Conservation (phyloP, 2,113 vertebrate species). For the Cochlearius cochlearius region DNA sequence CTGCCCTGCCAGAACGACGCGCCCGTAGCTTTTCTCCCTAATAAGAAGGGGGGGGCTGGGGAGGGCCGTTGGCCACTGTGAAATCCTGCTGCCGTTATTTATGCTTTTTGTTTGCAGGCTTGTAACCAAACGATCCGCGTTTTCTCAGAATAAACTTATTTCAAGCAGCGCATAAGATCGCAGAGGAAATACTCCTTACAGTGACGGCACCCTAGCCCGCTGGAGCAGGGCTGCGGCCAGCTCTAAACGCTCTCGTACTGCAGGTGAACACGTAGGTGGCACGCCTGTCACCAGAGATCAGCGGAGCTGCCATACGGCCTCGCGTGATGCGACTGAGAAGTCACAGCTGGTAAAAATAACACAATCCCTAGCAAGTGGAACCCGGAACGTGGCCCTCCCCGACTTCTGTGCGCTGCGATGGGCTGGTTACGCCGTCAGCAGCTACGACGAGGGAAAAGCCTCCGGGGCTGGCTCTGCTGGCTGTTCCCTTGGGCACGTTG, state of each 20-base stretch:
- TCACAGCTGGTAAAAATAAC: neutral
- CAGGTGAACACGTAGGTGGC: neutral
- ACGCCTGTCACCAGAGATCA: neutral
- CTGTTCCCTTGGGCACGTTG: accelerated
- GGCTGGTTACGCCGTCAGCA: accelerated
- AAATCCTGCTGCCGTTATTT: accelerated
- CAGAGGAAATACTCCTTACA: accelerated
- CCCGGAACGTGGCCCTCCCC: accelerated
- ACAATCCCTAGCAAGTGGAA: neutral
- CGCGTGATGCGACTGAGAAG: accelerated
- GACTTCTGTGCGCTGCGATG: accelerated
- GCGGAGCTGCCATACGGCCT: accelerated
- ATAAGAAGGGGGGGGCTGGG: too few relatives aligned
- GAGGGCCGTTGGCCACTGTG: accelerated
- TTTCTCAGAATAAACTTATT: neutral
- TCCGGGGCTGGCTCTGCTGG: accelerated
- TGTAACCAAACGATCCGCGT: accelerated
- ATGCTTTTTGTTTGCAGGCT: neutral
- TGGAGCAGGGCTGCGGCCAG: too few relatives aligned
- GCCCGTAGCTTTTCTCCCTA: accelerated
- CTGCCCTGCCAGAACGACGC: accelerated
- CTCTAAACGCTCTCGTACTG: too few relatives aligned
- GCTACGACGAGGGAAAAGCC: neutral
- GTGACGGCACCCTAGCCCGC: accelerated
- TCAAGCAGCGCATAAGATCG: accelerated